Evolutionary conservation across 2,797 vertebrate species (phyloP), one percentile per base, ranked within the genome.

Genomic region (Nannoperca obscura): DNA sequence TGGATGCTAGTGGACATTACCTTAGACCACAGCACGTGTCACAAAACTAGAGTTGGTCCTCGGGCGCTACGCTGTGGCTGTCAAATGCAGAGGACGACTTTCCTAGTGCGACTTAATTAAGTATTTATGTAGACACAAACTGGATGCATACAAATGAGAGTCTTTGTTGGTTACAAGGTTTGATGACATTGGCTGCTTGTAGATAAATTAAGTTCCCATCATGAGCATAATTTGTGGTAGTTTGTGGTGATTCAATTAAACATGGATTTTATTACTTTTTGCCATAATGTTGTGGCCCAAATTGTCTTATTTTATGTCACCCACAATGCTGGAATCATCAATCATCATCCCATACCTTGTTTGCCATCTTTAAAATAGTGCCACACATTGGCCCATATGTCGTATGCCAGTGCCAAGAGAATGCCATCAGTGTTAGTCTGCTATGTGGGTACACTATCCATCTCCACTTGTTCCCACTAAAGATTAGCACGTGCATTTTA

Each of bases 11-110:
- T 19, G 32, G 20, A 3, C 7, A 27, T 15, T 47, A 40, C 22
- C 10, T 64, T 36, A 40, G 27, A 54, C 4, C 34, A 65, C 1
- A 2, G 17, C 47, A 53, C 32, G 65, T 40, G 22, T 62, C 24
- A 76, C 10, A 9, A 52, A 74, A 44, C 42, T 46, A 15, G n/a
- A 70, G 44, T 17, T 70, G 30, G 5, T 58, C 34, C 27, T 59
- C 0, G 14, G 34, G 30, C 4, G 17, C 11, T 38, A 0, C 0
- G 4, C 11, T 34, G 10, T 65, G 57, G 32, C 63, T 78, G 60
- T 78, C 55, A 66, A 68, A 60, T 19, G 38, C 47, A 64, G 42
- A 22, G 13, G 9, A 62, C 42, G 15, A 22, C 46, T 62, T 55
- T 44, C 19, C 42, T 12, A 4, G 0, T 24, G 42, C 27, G 68